Conservation (phyloP, 2,113 vertebrate species). For the Actenoides hombroni region DNA sequence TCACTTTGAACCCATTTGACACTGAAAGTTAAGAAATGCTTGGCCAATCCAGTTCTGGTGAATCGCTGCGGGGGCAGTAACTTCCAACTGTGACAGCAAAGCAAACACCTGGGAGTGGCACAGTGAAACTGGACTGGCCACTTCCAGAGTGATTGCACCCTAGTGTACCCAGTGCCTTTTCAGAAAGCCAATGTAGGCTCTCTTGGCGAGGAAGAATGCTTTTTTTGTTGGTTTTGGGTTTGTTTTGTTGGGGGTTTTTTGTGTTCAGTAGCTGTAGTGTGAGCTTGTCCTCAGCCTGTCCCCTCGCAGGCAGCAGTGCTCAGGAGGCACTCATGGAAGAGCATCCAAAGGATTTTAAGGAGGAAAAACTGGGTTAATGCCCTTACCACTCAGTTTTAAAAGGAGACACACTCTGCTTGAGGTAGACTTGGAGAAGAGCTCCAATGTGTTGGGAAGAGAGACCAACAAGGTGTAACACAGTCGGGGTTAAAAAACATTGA, state of each 20-base stretch:
- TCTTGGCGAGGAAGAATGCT: background rate
- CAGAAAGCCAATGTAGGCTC: background rate
- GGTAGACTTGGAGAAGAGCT: background rate
- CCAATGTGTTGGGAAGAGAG: background rate
- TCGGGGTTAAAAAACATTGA: background rate
- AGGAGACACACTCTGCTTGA: background rate
- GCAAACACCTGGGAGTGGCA: conserved; percentile 2
- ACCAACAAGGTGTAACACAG: background rate
- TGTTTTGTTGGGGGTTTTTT: background rate
- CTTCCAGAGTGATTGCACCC: background rate
- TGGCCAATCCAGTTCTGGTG: background rate
- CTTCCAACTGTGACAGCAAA: background rate
- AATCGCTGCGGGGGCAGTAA: background rate
- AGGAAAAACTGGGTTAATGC: background rate
- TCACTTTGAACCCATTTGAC: background rate
- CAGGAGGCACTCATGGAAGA: background rate
- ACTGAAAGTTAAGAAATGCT: conserved; percentile 7
- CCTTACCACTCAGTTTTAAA: background rate
- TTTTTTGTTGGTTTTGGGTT: too few relatives aligned
- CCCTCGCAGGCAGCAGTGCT: background rate
- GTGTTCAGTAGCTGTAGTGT: background rate
- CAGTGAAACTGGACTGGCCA: background rate
- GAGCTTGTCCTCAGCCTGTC: background rate
- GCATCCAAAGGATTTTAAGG: background rate
- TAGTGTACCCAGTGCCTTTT: background rate